phyloP scores from a whole-genome alignment of 2,888 invertebrate genomes.

The Spisula subtruncata region DNA sequence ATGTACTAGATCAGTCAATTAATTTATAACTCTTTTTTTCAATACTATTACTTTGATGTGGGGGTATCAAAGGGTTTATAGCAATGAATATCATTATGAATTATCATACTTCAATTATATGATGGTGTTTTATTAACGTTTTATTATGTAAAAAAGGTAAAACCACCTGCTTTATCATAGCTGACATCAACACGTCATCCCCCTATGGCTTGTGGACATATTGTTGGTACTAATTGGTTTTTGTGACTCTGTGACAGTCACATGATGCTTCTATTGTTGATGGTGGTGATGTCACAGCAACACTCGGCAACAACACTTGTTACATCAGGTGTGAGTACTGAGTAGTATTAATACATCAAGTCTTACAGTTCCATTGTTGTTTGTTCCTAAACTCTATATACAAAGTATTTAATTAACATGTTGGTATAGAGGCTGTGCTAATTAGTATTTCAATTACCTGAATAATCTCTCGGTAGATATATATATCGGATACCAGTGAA shows the following conservation, averaged over 20 bases:
- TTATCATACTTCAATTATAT: neutral
- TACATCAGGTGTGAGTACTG: too few species aligned
- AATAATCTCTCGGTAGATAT: neutral
- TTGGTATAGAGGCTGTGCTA: neutral
- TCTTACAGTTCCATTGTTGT: neutral
- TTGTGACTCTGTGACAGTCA: neutral
- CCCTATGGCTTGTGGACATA: constrained; percentile 16
- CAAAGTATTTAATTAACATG: neutral
- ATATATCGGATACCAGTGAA: neutral
- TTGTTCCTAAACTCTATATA: neutral
- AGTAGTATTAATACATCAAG: neutral
- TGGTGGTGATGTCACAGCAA: neutral
- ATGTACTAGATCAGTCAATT: neutral
- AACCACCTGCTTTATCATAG: neutral
- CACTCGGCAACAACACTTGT: too few species aligned
- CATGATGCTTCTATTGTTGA: constrained; percentile 2
- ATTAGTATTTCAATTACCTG: constrained; percentile 5
- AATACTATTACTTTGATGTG: constrained; percentile 13
- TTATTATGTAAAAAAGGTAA: constrained; percentile 12
- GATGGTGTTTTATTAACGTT: neutral
- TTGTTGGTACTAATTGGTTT: constrained; percentile 1
- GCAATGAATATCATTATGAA: constrained; percentile 16
- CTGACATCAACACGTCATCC: neutral
- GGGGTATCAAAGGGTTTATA: constrained; percentile 11
- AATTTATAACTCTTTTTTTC: constrained; percentile 1